A percentile compares a stretch with the other conserved stretches of the same genome.
phyloP scores from a whole-genome alignment of 2,888 invertebrate species.

The Tridacna crocea region DNA sequence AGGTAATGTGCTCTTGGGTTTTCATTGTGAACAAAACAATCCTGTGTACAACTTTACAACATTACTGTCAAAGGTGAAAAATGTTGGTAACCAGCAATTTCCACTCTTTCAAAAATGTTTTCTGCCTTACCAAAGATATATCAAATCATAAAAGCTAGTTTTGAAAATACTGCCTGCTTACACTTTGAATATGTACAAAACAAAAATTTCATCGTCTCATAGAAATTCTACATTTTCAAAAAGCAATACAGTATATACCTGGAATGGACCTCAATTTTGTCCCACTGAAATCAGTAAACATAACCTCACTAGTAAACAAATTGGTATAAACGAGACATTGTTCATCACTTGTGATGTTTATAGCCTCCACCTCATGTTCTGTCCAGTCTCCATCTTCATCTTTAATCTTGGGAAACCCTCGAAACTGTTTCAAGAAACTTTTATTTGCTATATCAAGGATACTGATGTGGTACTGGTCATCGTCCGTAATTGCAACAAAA shows the following conservation, averaged over 20 bases:
- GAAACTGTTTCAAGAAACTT: slow-evolving; percentile 39
- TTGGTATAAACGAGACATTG: slow-evolving; percentile 51
- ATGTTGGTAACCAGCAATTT: no score
- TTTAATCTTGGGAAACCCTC: slow-evolving; percentile 42
- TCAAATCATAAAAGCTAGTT: no score
- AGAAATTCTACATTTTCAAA: no score
- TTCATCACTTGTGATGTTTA: slow-evolving; percentile 58
- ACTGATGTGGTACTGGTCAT: slow-evolving; percentile 41
- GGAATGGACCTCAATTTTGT: slow-evolving; percentile 44
- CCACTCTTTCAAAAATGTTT: no score
- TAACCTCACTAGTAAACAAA: slow-evolving; percentile 53
- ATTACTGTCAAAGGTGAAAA: no score
- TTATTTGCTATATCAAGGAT: slow-evolving; percentile 45
- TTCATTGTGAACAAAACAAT: no score
- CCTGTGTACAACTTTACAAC: no score
- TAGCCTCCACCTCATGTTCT: slow-evolving; percentile 53
- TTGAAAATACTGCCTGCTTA: no score
- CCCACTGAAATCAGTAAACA: slow-evolving; percentile 55
- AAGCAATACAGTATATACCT: slow-evolving; percentile 26
- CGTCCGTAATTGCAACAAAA: slow-evolving; percentile 33
- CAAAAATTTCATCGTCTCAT: no score
- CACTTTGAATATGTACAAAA: no score
- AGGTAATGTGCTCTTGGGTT: no score
- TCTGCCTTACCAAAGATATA: no score
- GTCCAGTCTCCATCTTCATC: slow-evolving; percentile 50